A percentile compares a stretch with the other conserved stretches of the same genome.
Conservation (phyloP, 35 echinoderm and acorn worm species). For the Apostichopus californicus region DNA sequence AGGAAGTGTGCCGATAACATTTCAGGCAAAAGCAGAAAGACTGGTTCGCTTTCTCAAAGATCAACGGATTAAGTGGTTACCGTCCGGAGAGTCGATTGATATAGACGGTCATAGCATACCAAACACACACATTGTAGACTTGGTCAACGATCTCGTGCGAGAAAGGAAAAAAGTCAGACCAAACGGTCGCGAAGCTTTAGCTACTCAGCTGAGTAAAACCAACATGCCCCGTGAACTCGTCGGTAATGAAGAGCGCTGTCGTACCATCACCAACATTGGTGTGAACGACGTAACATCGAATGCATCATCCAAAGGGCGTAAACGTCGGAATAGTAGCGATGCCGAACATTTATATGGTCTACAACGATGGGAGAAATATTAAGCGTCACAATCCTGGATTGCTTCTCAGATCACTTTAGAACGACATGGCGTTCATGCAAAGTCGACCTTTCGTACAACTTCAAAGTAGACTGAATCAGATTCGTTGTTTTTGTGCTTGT, state of each 20-base stretch:
- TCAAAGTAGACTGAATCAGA: background rate
- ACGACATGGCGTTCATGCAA: no score
- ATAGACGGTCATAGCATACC: background rate
- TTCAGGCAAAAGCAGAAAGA: background rate
- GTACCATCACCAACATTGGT: background rate
- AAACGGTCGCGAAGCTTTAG: background rate
- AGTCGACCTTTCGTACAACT: background rate
- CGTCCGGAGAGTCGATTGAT: background rate
- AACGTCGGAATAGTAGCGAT: no score
- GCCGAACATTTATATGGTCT: no score
- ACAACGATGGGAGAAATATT: no score
- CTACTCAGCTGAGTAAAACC: background rate
- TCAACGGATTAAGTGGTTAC: background rate
- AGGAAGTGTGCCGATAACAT: background rate
- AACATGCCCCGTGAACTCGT: background rate
- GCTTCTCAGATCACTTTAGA: no score
- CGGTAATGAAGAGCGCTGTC: background rate
- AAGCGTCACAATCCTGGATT: no score
- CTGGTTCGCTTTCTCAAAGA: background rate
- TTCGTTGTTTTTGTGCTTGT: background rate
- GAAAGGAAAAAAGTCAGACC: background rate
- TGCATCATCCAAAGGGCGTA: no score
- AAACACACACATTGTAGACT: background rate
- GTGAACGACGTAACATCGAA: no score
- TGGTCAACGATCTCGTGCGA: background rate